Base-by-base conservation (phyloP, 2,797 vertebrate genomes). In the Centroberyx gerrardi region DNA sequence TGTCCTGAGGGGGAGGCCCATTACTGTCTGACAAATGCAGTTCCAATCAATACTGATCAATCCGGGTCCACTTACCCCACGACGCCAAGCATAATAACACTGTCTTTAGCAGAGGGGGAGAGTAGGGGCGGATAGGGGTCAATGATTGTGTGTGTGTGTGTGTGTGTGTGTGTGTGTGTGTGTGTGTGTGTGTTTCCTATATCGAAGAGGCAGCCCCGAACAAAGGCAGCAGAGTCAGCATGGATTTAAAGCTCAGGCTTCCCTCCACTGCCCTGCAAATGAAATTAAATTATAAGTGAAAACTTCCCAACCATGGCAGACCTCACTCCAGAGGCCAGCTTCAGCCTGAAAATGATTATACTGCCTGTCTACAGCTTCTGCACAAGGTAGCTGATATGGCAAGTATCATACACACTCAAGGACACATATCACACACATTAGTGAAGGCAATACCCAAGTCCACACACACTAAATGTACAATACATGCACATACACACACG, bases 1-100 rank as follows among this genome's bases (percentile, higher is more conserved):
- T 87, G 86, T 80, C 88, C 90, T 76, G 74, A 84, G 76, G 90
- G 87, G 76, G 42, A 79, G 72, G 76, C 72, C 82, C 77, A 90
- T 91, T 88, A 91, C 73, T 85, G 87, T 84, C 80, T 85, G 86
- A 87, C 83, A 90, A 90, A 90, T 91, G 87, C 80, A 85, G 72
- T 68, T 69, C 51, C 46, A 80, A 94, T 95, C 92, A 91, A 94
- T 94, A 90, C 54, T 48, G 70, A 91, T 94, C 90, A 93, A 91
- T 95, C 91, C 89, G 78, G 84, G 68, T 88, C 80, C 83, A 92
- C 81, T 91, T 93, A 91, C 77, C 75, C 81, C 81, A 75, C 68
- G 29, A 71, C 18, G 29, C 63, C 49, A 67, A 74, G 76, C 68
- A 74, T 81, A 88, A 90, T 70, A 72, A 82, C 61, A 52, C 56